Base-by-base conservation (phyloP, 2,113 vertebrate genomes). In the Notarius quadriscutis region DNA sequence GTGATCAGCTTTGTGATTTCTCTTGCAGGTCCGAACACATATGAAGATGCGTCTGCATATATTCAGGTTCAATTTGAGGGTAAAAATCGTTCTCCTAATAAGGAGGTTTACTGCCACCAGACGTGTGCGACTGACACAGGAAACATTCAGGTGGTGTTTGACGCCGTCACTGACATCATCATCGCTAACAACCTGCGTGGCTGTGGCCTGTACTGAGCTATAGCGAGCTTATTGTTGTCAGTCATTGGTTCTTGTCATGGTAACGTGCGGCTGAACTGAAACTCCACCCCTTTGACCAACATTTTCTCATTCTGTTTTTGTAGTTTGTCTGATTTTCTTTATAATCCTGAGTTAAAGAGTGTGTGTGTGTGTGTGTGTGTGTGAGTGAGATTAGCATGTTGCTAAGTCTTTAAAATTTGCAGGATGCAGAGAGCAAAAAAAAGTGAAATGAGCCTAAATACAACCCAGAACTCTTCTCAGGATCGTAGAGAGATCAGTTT, bases 81-180 rank as follows among this genome's bases (percentile, higher is more conserved):
- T 94, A 99, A 97, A 96, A 99, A 97, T 94, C 98, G 98, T 93
- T 99, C 97, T 0, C 91, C 96, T 89, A 97, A 96, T 93, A 99
- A 99, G 93, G 97, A 99, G 94, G 96, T 99, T 95, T 99, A 99
- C 94, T 96, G 97, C 17, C 98, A 99, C 93, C 95, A 97, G 96
- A 99, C 98, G 93, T 99, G 98, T 8, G 98, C 98, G 94, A 99
- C 98, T 0, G 98, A 99, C 94, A 99, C 98, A 91, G 97, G 97
- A 92, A 99, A 99, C 94, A 98, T 99, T 95, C 98, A 99, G 94
- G 98, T 99, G 90, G 98, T 99, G 91, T 99, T 99, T 84, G 98
- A 99, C 30, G 98, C 98, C 18, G 98, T 99, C 93, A 99, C 98
- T 0, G 98, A 99, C 86, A 98, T 99, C 96, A 99, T 99, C 96